Base-by-base conservation (phyloP, 2,797 vertebrate species). In the Enteromius fasciolatus region DNA sequence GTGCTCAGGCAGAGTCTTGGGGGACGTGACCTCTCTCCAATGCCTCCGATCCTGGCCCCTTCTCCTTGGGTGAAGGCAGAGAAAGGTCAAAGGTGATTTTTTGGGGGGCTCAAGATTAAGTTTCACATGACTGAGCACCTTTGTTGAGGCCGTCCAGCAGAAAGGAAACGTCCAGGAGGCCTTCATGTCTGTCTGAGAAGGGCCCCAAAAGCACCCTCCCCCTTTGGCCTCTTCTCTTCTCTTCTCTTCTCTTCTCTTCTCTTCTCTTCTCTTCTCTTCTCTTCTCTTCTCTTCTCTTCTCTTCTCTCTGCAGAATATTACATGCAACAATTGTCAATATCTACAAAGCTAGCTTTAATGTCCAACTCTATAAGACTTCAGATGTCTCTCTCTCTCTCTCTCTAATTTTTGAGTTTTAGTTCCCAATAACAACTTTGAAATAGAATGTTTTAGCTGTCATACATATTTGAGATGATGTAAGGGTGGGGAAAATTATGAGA, bases 121-220 rank as follows among this genome's bases (percentile, higher is more conserved):
- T 95, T 95, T 94, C 94, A 94, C 93, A 94, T 94, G 94, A 95
- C 94, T 94, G 94, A 94, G 92, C 93, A 94, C 93, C 93, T 94
- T 95, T 94, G 94, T 94, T 94, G 92, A 89, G 91, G 90, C 91
- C 89, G 90, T 91, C 91, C 90, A 68, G 90, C 90, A 92, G 91
- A 94, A 94, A 94, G 91, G 93, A 94, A 94, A 84, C 90, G 89
- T 94, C 92, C 93, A 93, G 92, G 92, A 93, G 93, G 93, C 93
- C 93, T 92, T 93, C 91, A 88, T 93, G 92, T 94, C 93, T 93
- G 92, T 93, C 93, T 93, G 90, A 91, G 90, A 74, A 67, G 72
- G 64, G 84, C 87, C 80, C 41, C 84, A 74, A 73, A 66, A 66
- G 17, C 31, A 54, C 59, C 67, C 80, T 52, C 48, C 23, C 17